Percentiles rank a stretch among this genome's conserved stretches.
phyloP scores from a whole-genome alignment of 2,113 vertebrate species.

The Neolamprologus sp. region DNA sequence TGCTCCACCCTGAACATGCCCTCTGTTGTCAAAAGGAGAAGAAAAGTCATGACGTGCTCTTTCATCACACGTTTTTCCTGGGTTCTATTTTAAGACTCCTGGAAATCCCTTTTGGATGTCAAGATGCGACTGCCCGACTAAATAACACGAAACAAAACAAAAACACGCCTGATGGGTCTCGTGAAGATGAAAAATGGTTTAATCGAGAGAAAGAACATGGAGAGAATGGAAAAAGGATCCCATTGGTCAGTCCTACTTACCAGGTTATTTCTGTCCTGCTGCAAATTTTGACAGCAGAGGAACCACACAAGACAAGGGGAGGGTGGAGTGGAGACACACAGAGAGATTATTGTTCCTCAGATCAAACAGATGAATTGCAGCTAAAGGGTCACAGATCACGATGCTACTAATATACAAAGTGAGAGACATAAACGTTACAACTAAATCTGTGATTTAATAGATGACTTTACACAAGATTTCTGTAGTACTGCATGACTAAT shows the following conservation, averaged over 20 bases:
- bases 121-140: neutral
- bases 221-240: conserved; percentile 14
- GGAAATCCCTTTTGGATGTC: neutral
- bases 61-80: neutral
- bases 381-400: conserved; percentile 11
- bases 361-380: conserved; percentile 45
- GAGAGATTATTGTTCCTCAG: conserved; percentile 65
- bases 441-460: neutral
- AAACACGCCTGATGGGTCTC: conserved; percentile 19
- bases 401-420: neutral
- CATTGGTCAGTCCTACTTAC: conserved; percentile 77
- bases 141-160: neutral
- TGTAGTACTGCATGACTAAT: neutral
- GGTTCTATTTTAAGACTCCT: neutral
- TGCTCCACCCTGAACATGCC: neutral
- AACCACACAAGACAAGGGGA: conserved; percentile 65
- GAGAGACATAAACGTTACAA: neutral
- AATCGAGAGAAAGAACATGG: neutral
- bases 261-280: conserved; percentile 99
- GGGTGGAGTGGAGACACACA: conserved; percentile 67
- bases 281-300: conserved; percentile 77
- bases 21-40: neutral
- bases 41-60: neutral
- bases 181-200: conserved; percentile 8
- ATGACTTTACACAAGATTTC: neutral